Evolutionary conservation across 1,140 invertebrate species (phyloP).

Genomic region (Sitodiplosis mosellana): DNA sequence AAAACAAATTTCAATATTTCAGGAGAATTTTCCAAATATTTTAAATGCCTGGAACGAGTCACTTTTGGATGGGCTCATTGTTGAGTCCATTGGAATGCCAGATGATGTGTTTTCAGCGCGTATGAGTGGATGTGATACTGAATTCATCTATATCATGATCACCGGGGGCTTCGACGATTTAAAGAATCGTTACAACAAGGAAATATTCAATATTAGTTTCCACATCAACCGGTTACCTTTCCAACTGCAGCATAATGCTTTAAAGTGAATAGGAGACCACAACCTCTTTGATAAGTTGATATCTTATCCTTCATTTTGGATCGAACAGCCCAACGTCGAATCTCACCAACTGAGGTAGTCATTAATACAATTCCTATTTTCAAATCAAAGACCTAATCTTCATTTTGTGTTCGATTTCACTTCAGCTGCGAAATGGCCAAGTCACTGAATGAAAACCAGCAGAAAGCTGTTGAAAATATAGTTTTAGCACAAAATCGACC

Average conservation of each 20-base stretch:
- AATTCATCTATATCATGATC: too few species aligned
- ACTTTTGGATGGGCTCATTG: too few species aligned
- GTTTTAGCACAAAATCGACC: constrained; percentile 33
- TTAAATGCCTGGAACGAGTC: too few species aligned
- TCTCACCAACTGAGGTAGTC: not conserved
- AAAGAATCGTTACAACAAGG: too few species aligned
- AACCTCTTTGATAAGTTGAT: not conserved
- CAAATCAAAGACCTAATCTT: not conserved
- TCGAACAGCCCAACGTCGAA: not conserved
- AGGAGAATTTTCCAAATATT: too few species aligned
- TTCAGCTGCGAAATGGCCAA: constrained; percentile 6
- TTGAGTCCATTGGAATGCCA: too few species aligned
- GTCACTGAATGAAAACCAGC: constrained; percentile 39
- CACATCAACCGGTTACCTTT: constrained; percentile 25
- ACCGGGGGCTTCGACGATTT: not conserved
- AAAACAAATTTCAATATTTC: too few species aligned
- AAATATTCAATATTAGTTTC: constrained; percentile 10
- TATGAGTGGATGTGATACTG: too few species aligned
- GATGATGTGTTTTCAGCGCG: too few species aligned
- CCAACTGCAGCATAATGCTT: not conserved
- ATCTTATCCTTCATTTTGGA: not conserved
- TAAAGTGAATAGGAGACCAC: not conserved
- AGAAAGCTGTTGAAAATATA: constrained; percentile 43
- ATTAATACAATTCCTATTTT: not conserved
- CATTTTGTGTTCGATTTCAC: not conserved